Evolutionary conservation across 2,113 vertebrate genomes (phyloP), one percentile per base, ranked within the genome.

Genomic region (Calyptommatus sinebrachiatus): DNA sequence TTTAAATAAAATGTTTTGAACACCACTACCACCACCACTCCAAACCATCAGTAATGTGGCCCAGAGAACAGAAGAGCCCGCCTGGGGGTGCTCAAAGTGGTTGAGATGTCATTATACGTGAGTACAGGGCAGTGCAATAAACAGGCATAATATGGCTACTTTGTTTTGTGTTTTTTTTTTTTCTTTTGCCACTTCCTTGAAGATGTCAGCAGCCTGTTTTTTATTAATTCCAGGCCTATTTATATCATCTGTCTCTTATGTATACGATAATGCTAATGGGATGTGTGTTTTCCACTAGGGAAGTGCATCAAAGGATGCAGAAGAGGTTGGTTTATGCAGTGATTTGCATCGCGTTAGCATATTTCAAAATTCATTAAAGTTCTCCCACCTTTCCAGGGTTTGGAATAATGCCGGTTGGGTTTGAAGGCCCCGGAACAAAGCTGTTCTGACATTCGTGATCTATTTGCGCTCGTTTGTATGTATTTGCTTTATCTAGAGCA

Each of bases 291-390:
- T 65, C 73, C 71, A 28, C 35, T 7, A 73, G 71, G 81, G 85
- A 84, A 68, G 22, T 71, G 81, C 29, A 77, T 73, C 20, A 72
- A 72, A 85, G 76, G 71, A 35, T 85, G 26, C 71, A 75, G 35
- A 71, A 77, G n/a, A 35, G 69, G 71, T 18, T 18, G 4, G 20
- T 69, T 50, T 79, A 57, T 0, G 0, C 57, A 66, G 20, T 61
- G 73, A 41, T 85, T 83, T 82, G 41, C 62, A 85, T 75, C 50
- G 16, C 67, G 87, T 79, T 10, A 73, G 62, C 85, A 4, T 46
- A 65, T 88, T 89, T 78, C 0, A 78, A 81, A 84, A 66, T n/a
- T 12, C 60, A 62, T 88, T 14, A 57, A 18, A 73, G 76, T 83
- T 21, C n/a, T 79, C 66, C 29, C 26, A 31, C 48, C 63, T 82